Evolutionary conservation across 2,888 invertebrate genomes (phyloP).

Genomic region (Diachrysia chrysitis): DNA sequence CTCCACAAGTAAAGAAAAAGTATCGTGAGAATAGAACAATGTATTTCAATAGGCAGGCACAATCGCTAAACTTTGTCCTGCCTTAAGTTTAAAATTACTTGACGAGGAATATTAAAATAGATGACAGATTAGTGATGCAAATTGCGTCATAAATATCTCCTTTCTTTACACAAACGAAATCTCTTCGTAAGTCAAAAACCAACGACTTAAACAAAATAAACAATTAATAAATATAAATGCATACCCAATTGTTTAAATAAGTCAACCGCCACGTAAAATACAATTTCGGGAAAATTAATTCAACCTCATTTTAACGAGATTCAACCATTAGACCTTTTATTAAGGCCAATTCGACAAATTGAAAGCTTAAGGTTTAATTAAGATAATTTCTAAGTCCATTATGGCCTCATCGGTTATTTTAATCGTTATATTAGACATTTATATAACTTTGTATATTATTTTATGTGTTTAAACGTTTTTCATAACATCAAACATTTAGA

Average conservation of each 20-base stretch:
- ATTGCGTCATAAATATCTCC: not conserved
- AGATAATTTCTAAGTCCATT: slow-evolving; percentile 61
- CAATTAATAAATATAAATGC: slow-evolving; percentile 53
- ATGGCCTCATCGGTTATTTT: slow-evolving; percentile 48
- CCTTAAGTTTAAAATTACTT: no score
- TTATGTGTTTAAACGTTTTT: not conserved
- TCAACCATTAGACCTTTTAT: slow-evolving; percentile 69
- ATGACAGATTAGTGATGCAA: not conserved
- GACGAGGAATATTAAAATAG: no score
- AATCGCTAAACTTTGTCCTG: not conserved
- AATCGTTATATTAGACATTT: slow-evolving; percentile 38
- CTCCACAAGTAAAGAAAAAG: not conserved
- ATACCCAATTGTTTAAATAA: slow-evolving; percentile 57
- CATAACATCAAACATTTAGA: no score
- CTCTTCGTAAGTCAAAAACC: slow-evolving; percentile 16
- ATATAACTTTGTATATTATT: not conserved
- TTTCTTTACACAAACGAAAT: slow-evolving; percentile 4
- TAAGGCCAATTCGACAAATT: slow-evolving; percentile 69
- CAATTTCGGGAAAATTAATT: slow-evolving; percentile 62
- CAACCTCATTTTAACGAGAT: slow-evolving; percentile 63
- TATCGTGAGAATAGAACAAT: not conserved
- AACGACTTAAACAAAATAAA: slow-evolving; percentile 36
- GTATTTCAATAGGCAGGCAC: not conserved
- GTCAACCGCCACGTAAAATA: slow-evolving; percentile 53
- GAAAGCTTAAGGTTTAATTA: slow-evolving; percentile 70